A percentile compares a stretch with the other conserved stretches of the same genome.
Conservation (phyloP, 2,888 invertebrate species). For the Chouioia cunea region DNA sequence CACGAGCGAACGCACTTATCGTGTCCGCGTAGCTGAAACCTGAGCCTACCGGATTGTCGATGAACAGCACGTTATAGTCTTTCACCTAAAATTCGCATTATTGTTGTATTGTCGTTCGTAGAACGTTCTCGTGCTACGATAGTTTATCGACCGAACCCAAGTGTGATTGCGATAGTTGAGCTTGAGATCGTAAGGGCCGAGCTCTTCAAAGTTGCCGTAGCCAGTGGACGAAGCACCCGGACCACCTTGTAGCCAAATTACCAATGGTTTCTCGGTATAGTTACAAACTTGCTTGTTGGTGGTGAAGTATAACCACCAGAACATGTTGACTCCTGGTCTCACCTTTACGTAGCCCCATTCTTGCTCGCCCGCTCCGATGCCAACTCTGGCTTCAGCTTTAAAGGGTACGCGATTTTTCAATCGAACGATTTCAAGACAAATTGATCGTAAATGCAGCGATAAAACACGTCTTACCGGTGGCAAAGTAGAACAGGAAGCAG, state of each 20-base stretch:
- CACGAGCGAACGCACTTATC: conserved; percentile 69
- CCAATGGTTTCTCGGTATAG: conserved; percentile 76
- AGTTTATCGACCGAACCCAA: conserved; percentile 81
- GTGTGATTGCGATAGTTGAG: conserved; percentile 79
- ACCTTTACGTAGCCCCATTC: conserved; percentile 83
- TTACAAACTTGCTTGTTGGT: conserved; percentile 2
- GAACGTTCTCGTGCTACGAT: too few relatives aligned
- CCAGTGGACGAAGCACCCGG: conserved; percentile 86
- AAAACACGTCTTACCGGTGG: conserved; percentile 24
- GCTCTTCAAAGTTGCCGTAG: conserved; percentile 88
- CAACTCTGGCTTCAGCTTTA: conserved; percentile 51
- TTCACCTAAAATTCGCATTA: conserved; percentile 71
- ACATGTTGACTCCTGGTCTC: conserved; percentile 82
- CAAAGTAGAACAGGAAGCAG: conserved; percentile 2
- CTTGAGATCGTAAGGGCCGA: conserved; percentile 81
- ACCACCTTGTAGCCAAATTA: conserved; percentile 93
- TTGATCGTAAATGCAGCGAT: neutral
- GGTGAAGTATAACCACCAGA: conserved; percentile 86
- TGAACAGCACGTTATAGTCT: conserved; percentile 85
- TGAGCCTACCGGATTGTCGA: conserved; percentile 92
- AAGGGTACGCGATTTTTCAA: neutral
- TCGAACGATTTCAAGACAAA: neutral
- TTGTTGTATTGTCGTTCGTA: too few relatives aligned
- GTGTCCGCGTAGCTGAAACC: conserved; percentile 86
- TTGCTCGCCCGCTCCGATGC: conserved; percentile 76